These are phyloP conservation scores for Acleris cristana DNA, from an alignment of 2,888 invertebrate genomes.

Conservation along the genomic window DNA sequence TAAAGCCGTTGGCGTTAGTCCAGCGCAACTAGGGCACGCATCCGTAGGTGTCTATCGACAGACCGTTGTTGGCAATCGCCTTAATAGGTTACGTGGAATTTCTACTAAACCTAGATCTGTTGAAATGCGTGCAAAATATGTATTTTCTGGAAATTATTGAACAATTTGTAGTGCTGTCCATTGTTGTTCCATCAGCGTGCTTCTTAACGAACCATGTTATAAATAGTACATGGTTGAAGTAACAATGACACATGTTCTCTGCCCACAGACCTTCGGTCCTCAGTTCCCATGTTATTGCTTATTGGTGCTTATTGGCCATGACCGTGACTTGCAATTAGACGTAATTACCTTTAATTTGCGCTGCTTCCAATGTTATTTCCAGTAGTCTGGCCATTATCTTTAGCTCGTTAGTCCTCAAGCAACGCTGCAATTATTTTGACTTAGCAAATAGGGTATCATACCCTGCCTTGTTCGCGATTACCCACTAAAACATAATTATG, in stretches of 20 bases:
- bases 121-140: constrained; percentile 27
- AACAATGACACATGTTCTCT: constrained; percentile 43
- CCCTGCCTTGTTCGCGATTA: constrained; percentile 50
- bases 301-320: constrained; percentile 83
- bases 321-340: constrained; percentile 80
- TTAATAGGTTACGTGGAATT: constrained; percentile 69
- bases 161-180: not conserved
- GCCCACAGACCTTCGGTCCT: constrained; percentile 59
- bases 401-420: constrained; percentile 50
- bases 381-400: constrained; percentile 63
- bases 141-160: constrained; percentile 10
- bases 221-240: constrained; percentile 35
- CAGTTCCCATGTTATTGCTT: constrained; percentile 76
- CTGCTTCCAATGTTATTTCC: constrained; percentile 74
- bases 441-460: constrained; percentile 62
- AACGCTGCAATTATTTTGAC: constrained; percentile 68
- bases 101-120: constrained; percentile 42
- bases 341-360: constrained; percentile 82
- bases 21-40: constrained; percentile 73
- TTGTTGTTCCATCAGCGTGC: constrained; percentile 13
- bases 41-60: constrained; percentile 65
- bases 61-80: constrained; percentile 77
- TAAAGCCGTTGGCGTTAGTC: constrained; percentile 69
- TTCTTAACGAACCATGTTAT: constrained; percentile 38
- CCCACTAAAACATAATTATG: constrained; percentile 52